Evolutionary conservation across 2,113 vertebrate species (phyloP).

Genomic region (Alligator mississippiensis): DNA sequence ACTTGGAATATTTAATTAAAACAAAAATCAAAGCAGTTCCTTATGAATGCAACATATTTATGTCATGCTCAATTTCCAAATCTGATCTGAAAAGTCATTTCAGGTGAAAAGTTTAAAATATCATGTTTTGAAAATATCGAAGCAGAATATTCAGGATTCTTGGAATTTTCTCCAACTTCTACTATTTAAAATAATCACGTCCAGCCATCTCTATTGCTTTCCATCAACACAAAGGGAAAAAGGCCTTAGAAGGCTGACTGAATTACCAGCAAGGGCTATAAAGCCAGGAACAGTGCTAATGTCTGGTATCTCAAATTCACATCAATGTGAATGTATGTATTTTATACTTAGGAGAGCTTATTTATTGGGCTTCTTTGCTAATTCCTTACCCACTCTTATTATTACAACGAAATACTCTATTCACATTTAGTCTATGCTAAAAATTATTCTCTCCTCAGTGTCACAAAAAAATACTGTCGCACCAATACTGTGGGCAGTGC

Average conservation of each 20-base stretch:
- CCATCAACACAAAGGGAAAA: background rate
- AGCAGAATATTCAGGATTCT: slow-evolving; percentile 39
- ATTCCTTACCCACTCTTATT: background rate
- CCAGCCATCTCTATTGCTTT: background rate
- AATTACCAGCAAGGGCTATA: background rate
- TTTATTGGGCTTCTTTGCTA: background rate
- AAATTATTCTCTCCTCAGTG: background rate
- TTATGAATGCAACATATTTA: slow-evolving; percentile 68
- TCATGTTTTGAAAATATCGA: slow-evolving; percentile 66
- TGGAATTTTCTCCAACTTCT: slow-evolving; percentile 19
- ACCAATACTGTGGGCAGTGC: background rate
- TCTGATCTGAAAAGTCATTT: slow-evolving; percentile 70
- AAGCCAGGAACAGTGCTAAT: background rate
- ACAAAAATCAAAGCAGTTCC: slow-evolving; percentile 68
- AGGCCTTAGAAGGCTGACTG: background rate
- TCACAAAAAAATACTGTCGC: background rate
- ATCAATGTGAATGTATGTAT: background rate
- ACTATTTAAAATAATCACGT: slow-evolving; percentile 19
- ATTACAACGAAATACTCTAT: background rate
- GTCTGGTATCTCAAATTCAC: background rate
- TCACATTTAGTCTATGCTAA: background rate
- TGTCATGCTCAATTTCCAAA: slow-evolving; percentile 64
- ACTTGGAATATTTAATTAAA: slow-evolving; percentile 38
- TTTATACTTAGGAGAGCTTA: background rate
- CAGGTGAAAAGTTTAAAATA: slow-evolving; percentile 61